Percentiles rank a stretch among this genome's conserved stretches.
Evolutionary conservation across 2,797 vertebrate genomes (phyloP).

Genomic region (Rhinophrynus dorsalis): DNA sequence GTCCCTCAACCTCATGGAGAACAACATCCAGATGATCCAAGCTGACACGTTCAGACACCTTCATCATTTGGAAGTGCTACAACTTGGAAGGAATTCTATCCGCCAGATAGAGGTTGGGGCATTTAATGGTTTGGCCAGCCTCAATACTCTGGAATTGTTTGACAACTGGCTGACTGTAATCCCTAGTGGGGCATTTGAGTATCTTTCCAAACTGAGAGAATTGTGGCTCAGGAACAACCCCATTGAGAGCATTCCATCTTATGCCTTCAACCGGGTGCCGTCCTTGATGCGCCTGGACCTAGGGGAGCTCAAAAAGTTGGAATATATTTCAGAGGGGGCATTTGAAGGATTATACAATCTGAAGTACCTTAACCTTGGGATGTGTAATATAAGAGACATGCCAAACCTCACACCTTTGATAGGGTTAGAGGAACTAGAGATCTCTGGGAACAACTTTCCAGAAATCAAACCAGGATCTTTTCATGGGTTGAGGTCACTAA

Average conservation of each 20-base stretch:
- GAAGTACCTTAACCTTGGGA: conserved; percentile 96
- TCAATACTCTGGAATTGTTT: conserved; percentile 96
- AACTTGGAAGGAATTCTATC: conserved; percentile 92
- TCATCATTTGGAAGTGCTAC: conserved; percentile 93
- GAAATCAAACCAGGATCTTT: conserved; percentile 88
- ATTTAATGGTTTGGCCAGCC: conserved; percentile 93
- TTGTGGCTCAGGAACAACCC: conserved; percentile 97
- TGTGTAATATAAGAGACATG: conserved; percentile 94
- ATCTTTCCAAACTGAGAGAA: conserved; percentile 94
- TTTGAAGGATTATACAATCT: conserved; percentile 95
- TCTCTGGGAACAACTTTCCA: conserved; percentile 95
- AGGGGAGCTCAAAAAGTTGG: conserved; percentile 92
- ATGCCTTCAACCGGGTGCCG: conserved; percentile 96
- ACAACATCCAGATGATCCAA: conserved; percentile 94
- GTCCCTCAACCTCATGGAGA: conserved; percentile 97
- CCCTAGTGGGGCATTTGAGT: conserved; percentile 96
- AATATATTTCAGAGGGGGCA: conserved; percentile 96
- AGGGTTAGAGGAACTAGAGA: conserved; percentile 93
- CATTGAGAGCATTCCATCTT: conserved; percentile 96
- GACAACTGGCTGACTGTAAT: conserved; percentile 97
- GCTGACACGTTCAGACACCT: conserved; percentile 94
- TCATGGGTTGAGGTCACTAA: conserved; percentile 86
- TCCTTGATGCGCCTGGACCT: conserved; percentile 94
- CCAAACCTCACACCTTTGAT: conserved; percentile 87
- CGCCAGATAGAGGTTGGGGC: conserved; percentile 96